These are phyloP conservation scores for Anthoscopus minutus DNA, from an alignment of 2,113 vertebrate species.

Conservation along the genomic window DNA sequence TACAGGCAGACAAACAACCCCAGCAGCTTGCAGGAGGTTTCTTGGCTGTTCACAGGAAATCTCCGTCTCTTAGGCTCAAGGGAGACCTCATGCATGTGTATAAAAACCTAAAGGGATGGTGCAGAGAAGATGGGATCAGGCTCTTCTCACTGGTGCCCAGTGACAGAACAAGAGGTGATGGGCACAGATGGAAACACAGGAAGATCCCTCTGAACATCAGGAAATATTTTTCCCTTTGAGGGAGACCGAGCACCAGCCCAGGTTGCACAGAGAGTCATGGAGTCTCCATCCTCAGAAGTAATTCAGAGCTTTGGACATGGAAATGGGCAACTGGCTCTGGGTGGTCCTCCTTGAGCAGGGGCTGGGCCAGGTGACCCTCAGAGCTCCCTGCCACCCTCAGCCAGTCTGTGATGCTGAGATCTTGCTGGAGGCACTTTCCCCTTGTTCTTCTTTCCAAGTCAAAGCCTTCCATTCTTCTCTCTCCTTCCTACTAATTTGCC, in stretches of 20 bases:
- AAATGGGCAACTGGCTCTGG: background rate
- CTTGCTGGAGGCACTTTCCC: background rate
- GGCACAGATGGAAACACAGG: background rate
- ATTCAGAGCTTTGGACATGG: background rate
- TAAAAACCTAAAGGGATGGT: background rate
- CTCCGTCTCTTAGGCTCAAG: background rate
- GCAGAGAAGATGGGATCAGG: background rate
- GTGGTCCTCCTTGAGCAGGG: background rate
- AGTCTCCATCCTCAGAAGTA: background rate
- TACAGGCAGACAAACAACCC: background rate
- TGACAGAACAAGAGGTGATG: background rate
- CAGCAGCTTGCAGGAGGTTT: background rate
- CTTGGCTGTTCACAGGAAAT: background rate
- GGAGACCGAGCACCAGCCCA: background rate
- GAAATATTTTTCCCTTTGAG: background rate
- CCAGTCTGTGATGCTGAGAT: background rate
- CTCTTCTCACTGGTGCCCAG: background rate
- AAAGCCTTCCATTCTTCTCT: background rate
- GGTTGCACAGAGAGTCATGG: background rate
- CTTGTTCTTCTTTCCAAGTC: background rate
- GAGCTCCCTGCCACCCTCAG: background rate
- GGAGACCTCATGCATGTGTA: background rate
- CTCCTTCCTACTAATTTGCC: background rate
- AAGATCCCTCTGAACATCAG: background rate
- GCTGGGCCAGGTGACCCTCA: background rate